Conservation (phyloP, 1,140 invertebrate species). For the Paraescarpia echinospica region DNA sequence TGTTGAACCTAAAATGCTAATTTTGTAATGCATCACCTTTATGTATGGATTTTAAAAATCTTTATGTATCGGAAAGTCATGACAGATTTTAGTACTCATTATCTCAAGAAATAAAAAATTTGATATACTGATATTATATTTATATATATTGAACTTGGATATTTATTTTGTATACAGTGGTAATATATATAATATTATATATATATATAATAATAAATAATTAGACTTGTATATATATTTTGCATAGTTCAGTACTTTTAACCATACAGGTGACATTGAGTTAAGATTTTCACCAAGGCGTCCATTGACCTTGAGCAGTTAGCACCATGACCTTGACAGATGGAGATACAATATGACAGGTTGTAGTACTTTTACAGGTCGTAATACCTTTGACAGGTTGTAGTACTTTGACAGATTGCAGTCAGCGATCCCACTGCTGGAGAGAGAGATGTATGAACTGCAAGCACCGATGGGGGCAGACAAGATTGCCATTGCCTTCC, state of each 20-base stretch:
- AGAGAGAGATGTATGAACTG: slow-evolving; percentile 38
- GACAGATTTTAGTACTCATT: neutral
- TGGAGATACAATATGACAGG: neutral
- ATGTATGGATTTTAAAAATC: neutral
- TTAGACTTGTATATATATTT: neutral
- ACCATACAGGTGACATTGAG: neutral
- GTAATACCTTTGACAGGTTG: neutral
- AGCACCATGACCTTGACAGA: neutral
- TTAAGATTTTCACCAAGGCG: neutral
- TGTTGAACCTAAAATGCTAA: neutral
- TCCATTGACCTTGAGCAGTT: neutral
- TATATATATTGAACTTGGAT: neutral
- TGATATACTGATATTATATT: neutral
- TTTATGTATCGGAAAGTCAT: neutral
- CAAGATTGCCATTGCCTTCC: slow-evolving; percentile 49
- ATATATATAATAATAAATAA: too few species aligned
- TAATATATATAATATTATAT: too few species aligned
- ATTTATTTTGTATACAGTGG: neutral
- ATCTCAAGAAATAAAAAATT: neutral
- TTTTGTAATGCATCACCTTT: neutral
- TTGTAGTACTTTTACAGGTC: neutral
- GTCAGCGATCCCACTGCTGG: slow-evolving; percentile 51
- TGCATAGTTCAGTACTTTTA: neutral
- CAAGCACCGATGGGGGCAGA: slow-evolving; percentile 38
- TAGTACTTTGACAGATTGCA: slow-evolving; percentile 43